Evolutionary conservation across 2,797 vertebrate genomes (phyloP), one percentile per base, ranked within the genome.

Genomic region (Hydrolagus colliei): DNA sequence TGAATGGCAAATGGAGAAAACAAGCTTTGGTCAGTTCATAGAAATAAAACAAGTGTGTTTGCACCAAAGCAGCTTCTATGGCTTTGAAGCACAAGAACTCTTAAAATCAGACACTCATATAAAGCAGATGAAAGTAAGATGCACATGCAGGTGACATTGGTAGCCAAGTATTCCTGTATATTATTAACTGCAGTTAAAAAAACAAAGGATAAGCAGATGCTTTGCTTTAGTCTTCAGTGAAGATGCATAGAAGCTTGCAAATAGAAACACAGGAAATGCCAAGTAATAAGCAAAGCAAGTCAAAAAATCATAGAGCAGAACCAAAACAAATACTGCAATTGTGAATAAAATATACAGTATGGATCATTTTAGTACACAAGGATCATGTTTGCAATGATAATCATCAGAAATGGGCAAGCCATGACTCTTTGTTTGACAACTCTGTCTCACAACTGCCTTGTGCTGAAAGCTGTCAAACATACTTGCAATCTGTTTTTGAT

Each of bases 1-100:
- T 95, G 93, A 91, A 94, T 94, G 93, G 92, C 92, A 93, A 92
- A 95, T 93, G 95, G 91, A 92, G 92, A 93, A 92, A 92, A 94
- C 88, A 94, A 94, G 92, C 90, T 93, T 93, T 92, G 90, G 89
- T 94, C 92, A 94, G 88, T 92, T 92, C 89, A 91, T 87, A 91
- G 85, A 86, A 86, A 85, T n/a, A 87, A 61, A 35, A 20, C 86
- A 88, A 88, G 85, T 87, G 88, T 87, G 87, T 91, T 89, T 91
- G 76, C 72, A 89, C 88, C 90, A 92, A 89, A 93, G 91, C 91
- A 92, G 88, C 88, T 91, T 88, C 91, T 87, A 89, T 90, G 75
- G 89, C 91, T 77, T 88, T 86, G 89, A 52, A 90, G 87, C 10
- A 88, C 87, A 89, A 89, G 86, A 89, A 90, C 41, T 88, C 41